These are phyloP conservation scores for Chaenocephalus aceratus DNA, from an alignment of 2,113 vertebrate species.

Conservation along the genomic window DNA sequence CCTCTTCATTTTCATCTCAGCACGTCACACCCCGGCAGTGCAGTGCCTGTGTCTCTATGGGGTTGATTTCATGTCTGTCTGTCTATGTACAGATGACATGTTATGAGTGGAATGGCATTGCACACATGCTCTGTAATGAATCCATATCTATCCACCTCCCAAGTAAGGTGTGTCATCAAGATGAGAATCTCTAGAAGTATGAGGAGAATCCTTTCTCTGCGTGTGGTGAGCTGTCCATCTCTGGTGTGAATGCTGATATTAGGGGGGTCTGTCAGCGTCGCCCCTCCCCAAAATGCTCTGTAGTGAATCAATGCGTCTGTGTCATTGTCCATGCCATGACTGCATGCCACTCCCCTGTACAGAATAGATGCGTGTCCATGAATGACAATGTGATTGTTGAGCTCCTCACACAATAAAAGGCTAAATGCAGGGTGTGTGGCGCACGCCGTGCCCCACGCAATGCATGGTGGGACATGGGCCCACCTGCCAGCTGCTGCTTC, in stretches of 20 bases:
- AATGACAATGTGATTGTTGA: constrained; percentile 42
- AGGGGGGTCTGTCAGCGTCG: neutral
- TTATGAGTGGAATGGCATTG: neutral
- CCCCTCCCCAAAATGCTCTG: neutral
- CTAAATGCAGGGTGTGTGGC: constrained; percentile 35
- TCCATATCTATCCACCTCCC: neutral
- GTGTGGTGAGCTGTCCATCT: neutral
- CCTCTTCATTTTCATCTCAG: neutral
- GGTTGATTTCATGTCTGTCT: neutral
- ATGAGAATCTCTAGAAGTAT: neutral
- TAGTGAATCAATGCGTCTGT: constrained; percentile 19
- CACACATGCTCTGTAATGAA: neutral
- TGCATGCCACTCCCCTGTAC: constrained; percentile 1
- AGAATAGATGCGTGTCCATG: constrained; percentile 39
- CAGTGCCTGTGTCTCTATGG: constrained; percentile 7
- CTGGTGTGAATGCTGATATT: constrained; percentile 14
- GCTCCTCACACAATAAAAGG: constrained; percentile 59
- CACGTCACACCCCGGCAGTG: constrained; percentile 25
- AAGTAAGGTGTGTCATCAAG: neutral
- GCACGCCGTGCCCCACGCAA: constrained; percentile 15
- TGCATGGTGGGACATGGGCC: constrained; percentile 64
- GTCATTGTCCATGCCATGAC: constrained; percentile 32
- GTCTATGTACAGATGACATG: neutral
- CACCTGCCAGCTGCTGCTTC: constrained; percentile 77
- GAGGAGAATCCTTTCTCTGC: neutral